phyloP scores from a whole-genome alignment of 2,797 vertebrate species.

The Rhadinocentrus ornatus region DNA sequence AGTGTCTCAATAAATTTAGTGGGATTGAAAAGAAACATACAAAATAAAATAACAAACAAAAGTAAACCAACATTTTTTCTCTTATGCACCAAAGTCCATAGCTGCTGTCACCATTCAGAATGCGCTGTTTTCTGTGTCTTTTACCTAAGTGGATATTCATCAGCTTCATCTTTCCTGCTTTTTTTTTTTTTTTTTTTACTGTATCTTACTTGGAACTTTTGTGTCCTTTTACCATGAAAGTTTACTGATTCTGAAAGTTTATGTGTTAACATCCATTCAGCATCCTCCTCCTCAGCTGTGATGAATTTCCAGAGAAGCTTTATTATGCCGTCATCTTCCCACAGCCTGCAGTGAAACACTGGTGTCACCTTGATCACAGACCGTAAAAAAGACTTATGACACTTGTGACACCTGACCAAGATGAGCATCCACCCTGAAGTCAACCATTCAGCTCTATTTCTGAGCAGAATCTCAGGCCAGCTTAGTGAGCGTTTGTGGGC shows the following conservation, averaged over 20 bases:
- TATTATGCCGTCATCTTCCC: neutral
- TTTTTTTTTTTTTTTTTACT: neutral
- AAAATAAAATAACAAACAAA: too few species aligned
- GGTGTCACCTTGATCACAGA: conserved; percentile 27
- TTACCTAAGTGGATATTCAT: conserved; percentile 19
- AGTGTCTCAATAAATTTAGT: neutral
- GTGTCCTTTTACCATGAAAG: neutral
- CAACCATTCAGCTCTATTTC: conserved; percentile 2
- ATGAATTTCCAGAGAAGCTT: neutral
- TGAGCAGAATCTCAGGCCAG: neutral
- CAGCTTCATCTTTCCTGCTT: neutral
- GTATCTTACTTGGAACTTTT: conserved; percentile 7
- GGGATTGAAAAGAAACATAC: too few species aligned
- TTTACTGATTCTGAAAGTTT: neutral
- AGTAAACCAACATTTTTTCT: neutral
- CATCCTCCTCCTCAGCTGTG: conserved; percentile 9
- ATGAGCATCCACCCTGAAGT: neutral
- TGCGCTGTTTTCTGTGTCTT: neutral
- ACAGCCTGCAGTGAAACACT: conserved; percentile 1
- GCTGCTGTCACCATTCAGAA: conserved; percentile 25
- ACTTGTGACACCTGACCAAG: conserved; percentile 6
- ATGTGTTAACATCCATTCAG: neutral
- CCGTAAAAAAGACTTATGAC: conserved; percentile 15
- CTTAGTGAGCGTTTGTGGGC: neutral
- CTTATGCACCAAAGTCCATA: neutral